These are phyloP conservation scores for Dioctria linearis DNA, from an alignment of 2,888 invertebrate genomes.

Conservation along the genomic window DNA sequence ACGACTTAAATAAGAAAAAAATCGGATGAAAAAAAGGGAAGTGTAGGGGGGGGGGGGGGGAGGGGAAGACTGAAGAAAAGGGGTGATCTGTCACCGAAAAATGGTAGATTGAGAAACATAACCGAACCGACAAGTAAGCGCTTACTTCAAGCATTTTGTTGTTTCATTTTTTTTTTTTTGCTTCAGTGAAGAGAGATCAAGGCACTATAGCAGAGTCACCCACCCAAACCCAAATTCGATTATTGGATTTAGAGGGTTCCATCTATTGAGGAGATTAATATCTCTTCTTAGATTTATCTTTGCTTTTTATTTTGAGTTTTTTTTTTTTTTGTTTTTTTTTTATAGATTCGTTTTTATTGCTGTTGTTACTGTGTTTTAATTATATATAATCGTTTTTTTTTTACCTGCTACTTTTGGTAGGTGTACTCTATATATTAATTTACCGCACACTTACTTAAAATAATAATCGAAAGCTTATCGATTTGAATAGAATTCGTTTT, in stretches of 20 bases:
- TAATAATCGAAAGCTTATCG: too few relatives aligned
- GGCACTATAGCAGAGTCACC: not conserved
- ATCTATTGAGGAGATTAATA: not conserved
- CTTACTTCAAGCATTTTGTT: not conserved
- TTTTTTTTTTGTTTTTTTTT: not conserved
- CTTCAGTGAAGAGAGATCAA: not conserved
- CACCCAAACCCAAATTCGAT: conserved; percentile 9
- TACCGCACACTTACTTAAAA: too few relatives aligned
- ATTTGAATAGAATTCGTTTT: too few relatives aligned
- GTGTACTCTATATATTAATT: not conserved
- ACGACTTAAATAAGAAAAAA: not conserved
- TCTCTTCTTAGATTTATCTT: not conserved
- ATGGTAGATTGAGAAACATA: not conserved
- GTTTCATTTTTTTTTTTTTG: not conserved
- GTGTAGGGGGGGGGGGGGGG: not conserved
- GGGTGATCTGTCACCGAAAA: not conserved
- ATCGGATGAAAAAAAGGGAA: not conserved
- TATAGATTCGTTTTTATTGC: not conserved
- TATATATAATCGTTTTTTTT: not conserved
- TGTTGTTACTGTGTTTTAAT: not conserved
- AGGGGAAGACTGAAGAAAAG: not conserved
- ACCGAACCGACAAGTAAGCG: not conserved
- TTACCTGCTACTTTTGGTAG: not conserved
- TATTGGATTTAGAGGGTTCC: conserved; percentile 6
- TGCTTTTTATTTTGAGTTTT: not conserved